Conservation (phyloP, 2,888 invertebrate species). For the Parapristionchus giblindavisi region DNA sequence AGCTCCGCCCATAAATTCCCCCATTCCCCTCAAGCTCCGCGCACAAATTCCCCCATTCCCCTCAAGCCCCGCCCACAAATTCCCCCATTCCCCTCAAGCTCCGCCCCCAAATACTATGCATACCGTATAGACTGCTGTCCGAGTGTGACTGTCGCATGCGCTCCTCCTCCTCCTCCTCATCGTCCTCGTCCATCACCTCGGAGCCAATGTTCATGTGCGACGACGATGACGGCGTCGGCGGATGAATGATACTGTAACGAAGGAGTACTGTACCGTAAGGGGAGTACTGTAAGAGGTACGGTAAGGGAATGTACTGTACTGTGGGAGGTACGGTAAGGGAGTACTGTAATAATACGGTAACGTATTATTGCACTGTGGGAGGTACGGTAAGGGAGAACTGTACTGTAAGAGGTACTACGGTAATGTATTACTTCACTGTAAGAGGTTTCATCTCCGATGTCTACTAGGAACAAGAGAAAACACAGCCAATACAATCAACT, state of each 20-base stretch:
- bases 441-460: no score
- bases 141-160: not conserved
- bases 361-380: no score
- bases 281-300: not conserved
- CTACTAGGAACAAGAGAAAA: no score
- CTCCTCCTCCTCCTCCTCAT: conserved; percentile 16
- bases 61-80: not conserved
- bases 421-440: not conserved
- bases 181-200: no score
- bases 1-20: not conserved
- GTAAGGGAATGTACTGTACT: not conserved
- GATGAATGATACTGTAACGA: conserved; percentile 26
- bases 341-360: not conserved
- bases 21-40: not conserved
- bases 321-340: not conserved
- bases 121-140: not conserved
- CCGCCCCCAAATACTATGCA: not conserved
- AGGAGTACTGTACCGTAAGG: not conserved
- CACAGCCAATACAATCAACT: no score
- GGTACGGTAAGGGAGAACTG: not conserved
- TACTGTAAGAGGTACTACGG: no score
- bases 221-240: conserved; percentile 22
- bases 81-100: not conserved
- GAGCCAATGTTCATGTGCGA: not conserved
- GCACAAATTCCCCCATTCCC: not conserved